Conservation (phyloP, 2,888 invertebrate genomes). For the Idaea dimidiata region DNA sequence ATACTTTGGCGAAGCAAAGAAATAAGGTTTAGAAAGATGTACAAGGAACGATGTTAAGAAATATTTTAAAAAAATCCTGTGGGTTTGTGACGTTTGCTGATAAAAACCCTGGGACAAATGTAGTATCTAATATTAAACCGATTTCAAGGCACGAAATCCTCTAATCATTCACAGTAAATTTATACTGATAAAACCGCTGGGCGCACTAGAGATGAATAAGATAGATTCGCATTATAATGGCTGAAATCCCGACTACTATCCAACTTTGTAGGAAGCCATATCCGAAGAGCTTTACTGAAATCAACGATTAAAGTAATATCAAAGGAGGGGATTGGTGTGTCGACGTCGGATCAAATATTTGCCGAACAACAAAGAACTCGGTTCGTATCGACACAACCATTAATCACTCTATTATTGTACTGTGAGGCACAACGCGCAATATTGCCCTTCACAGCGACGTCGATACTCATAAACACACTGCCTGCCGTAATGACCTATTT, state of each 20-base stretch:
- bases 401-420: slow-evolving; percentile 75
- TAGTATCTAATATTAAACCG: too few relatives aligned
- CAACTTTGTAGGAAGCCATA: slow-evolving; percentile 24
- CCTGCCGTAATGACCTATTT: slow-evolving; percentile 67
- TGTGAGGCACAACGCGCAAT: slow-evolving; percentile 68
- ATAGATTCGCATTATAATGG: slow-evolving; percentile 11
- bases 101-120: too few relatives aligned
- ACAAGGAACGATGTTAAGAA: too few relatives aligned
- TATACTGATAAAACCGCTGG: neutral
- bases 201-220: neutral
- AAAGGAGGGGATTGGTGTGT: slow-evolving; percentile 63
- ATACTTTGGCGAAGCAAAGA: too few relatives aligned
- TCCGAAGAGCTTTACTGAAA: slow-evolving; percentile 40
- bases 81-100: too few relatives aligned
- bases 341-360: slow-evolving; percentile 70
- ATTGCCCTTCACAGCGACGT: slow-evolving; percentile 65
- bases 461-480: slow-evolving; percentile 66
- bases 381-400: slow-evolving; percentile 69
- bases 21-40: too few relatives aligned
- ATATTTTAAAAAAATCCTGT: too few relatives aligned
- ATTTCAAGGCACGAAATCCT: too few relatives aligned
- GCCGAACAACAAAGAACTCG: slow-evolving; percentile 72
- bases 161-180: neutral
- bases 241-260: slow-evolving; percentile 38
- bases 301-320: slow-evolving; percentile 50